Conservation (phyloP, 1,140 invertebrate species). For the Arion vulgaris region DNA sequence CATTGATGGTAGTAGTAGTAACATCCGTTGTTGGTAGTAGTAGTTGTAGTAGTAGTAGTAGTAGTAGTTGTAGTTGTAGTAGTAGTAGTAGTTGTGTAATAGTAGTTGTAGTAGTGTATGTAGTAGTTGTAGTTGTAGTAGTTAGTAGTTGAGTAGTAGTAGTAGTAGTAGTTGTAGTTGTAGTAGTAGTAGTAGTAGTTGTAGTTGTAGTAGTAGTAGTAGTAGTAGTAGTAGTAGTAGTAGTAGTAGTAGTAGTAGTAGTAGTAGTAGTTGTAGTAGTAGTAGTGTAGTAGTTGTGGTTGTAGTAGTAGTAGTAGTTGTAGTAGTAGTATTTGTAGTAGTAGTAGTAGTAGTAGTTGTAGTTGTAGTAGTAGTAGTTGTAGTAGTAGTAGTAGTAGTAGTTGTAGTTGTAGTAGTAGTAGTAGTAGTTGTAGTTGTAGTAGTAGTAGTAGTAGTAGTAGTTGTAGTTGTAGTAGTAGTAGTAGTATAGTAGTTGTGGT, state of each 20-base stretch:
- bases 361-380: constrained; percentile 21
- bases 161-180: too few species aligned
- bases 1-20: background rate
- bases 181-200: constrained; percentile 2
- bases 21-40: background rate
- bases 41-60: too few species aligned
- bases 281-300: too few species aligned
- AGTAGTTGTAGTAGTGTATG: constrained; percentile 3
- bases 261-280: background rate
- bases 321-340: too few species aligned
- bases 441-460: constrained; percentile 25
- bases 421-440: background rate
- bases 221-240: constrained; percentile 25
- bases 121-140: background rate
- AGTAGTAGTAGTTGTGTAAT: background rate
- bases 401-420: background rate
- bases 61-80: too few species aligned
- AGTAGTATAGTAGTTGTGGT: background rate
- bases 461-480: constrained; percentile 1
- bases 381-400: constrained; percentile 8
- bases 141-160: too few species aligned
- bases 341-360: background rate
- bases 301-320: too few species aligned
- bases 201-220: constrained; percentile 5
- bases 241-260: constrained; percentile 6